phyloP scores from a whole-genome alignment of 2,113 vertebrate species.

The Panurus biarmicus region DNA sequence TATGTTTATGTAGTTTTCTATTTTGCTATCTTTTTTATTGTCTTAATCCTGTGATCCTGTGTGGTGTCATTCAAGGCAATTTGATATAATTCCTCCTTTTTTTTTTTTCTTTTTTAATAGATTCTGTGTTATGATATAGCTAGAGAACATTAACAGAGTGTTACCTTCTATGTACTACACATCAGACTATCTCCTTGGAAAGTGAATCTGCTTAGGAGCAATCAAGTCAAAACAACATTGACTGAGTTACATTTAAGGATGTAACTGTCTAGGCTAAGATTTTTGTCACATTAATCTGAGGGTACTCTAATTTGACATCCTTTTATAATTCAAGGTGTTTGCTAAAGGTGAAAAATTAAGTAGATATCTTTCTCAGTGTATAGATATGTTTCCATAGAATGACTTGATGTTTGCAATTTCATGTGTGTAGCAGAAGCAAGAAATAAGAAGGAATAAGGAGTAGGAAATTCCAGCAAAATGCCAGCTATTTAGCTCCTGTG shows the following conservation, averaged over 20 bases:
- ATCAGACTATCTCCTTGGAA: background rate
- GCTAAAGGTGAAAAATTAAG: background rate
- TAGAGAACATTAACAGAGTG: background rate
- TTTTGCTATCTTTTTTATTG: background rate
- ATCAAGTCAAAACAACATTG: background rate
- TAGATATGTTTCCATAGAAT: background rate
- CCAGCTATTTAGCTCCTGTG: constrained; percentile 13
- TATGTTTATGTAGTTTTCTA: background rate
- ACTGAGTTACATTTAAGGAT: background rate
- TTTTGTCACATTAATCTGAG: background rate
- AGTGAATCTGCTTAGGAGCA: background rate
- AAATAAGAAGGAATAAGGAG: background rate
- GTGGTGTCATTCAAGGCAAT: background rate
- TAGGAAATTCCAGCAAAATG: background rate
- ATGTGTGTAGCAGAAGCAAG: background rate
- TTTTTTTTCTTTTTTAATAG: background rate
- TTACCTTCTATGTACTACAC: background rate
- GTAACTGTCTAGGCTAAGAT: background rate
- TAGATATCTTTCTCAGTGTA: background rate
- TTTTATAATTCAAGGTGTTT: background rate
- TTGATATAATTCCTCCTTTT: background rate
- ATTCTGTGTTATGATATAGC: background rate
- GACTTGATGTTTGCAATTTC: background rate
- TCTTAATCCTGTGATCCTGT: background rate
- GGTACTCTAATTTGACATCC: background rate